Evolutionary conservation across 2,797 vertebrate genomes (phyloP).

Genomic region (Melanotaenia maccullochi): DNA sequence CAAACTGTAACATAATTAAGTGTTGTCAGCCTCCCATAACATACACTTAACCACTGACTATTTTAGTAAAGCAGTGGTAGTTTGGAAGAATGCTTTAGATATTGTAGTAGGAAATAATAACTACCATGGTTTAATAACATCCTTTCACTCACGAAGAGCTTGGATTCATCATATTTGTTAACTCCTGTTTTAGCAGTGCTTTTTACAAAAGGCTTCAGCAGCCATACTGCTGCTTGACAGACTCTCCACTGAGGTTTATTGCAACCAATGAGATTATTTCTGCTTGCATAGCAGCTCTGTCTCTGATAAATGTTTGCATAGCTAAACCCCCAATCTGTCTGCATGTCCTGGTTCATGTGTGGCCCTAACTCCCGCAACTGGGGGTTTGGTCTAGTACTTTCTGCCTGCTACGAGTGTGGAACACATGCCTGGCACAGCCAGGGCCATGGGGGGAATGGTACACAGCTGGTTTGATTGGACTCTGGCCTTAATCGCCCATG

Average conservation of each 20-base stretch:
- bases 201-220: slow-evolving; percentile 37
- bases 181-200: slow-evolving; percentile 30
- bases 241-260: slow-evolving; percentile 62
- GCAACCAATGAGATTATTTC: slow-evolving; percentile 74
- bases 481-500: slow-evolving; percentile 68
- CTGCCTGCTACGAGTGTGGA: slow-evolving; percentile 58
- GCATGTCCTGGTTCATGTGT: slow-evolving; percentile 73
- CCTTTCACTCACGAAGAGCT: slow-evolving; percentile 14
- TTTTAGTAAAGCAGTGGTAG: not conserved
- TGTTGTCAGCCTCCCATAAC: not conserved
- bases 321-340: slow-evolving; percentile 71
- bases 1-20: not conserved
- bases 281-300: slow-evolving; percentile 71
- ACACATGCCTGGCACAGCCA: slow-evolving; percentile 71
- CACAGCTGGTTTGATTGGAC: slow-evolving; percentile 80
- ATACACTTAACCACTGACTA: not conserved
- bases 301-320: slow-evolving; percentile 66
- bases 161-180: slow-evolving; percentile 39
- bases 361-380: slow-evolving; percentile 64
- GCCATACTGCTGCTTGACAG: slow-evolving; percentile 40
- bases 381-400: slow-evolving; percentile 56
- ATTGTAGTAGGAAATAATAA: not conserved
- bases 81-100: not conserved
- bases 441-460: slow-evolving; percentile 59
- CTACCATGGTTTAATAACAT: slow-evolving; percentile 13